Conservation (phyloP, 1,140 invertebrate genomes). For the Calliphora vicina region DNA sequence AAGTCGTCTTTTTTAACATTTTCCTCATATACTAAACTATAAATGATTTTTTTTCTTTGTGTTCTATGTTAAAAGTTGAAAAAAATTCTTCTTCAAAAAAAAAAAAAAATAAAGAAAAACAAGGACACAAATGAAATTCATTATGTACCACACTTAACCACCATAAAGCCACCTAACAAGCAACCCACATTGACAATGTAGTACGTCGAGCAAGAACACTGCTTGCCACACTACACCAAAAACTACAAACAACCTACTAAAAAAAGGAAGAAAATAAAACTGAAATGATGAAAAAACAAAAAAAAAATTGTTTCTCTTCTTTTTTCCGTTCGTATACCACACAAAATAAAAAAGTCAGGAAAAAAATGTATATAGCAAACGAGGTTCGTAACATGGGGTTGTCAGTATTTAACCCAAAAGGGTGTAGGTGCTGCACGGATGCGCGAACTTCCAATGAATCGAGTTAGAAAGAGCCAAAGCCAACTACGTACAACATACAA, state of each 20-base stretch:
- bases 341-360: not conserved
- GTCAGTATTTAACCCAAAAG: constrained; percentile 63
- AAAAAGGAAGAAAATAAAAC: not conserved
- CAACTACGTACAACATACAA: constrained; percentile 39
- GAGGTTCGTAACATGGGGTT: constrained; percentile 61
- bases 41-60: not conserved
- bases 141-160: not conserved
- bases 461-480: constrained; percentile 46
- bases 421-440: constrained; percentile 61
- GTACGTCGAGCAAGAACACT: not conserved
- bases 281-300: too few species aligned
- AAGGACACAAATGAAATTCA: constrained; percentile 25
- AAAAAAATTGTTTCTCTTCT: too few species aligned
- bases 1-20: not conserved
- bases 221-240: not conserved
- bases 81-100: not conserved
- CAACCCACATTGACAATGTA: not conserved
- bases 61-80: not conserved
- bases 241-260: not conserved
- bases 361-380: constrained; percentile 41
- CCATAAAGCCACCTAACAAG: constrained; percentile 1
- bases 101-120: too few species aligned
- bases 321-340: not conserved
- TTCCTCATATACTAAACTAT: not conserved
- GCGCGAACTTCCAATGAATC: constrained; percentile 51